Percentiles rank a stretch among this genome's conserved stretches.
Conservation (phyloP, 2,113 vertebrate genomes). For the Donacobius atricapilla region DNA sequence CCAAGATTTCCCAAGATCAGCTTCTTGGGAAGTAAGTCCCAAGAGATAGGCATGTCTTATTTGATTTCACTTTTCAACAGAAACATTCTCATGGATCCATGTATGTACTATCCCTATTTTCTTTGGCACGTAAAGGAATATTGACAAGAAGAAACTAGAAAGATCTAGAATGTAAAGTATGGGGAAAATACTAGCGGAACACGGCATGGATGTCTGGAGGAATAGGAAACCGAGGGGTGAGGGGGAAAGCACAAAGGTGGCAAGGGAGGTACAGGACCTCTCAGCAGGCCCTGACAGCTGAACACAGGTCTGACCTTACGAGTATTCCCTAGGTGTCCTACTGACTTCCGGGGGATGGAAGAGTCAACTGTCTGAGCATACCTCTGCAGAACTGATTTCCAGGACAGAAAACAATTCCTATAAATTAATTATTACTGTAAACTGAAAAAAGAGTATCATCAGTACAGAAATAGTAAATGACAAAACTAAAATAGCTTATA, state of each 20-base stretch:
- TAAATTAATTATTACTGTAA: neutral
- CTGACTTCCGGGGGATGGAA: neutral
- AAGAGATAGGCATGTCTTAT: neutral
- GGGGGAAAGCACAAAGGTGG: neutral
- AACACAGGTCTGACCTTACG: accelerated
- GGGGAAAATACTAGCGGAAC: neutral
- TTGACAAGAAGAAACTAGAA: neutral
- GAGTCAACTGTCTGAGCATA: neutral
- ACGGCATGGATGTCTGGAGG: neutral
- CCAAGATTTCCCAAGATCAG: neutral
- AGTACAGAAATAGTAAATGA: neutral
- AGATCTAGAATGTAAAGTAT: neutral
- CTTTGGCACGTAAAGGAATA: neutral
- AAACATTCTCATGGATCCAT: neutral
- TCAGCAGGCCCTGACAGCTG: neutral
- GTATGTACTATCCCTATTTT: neutral
- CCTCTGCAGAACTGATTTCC: neutral
- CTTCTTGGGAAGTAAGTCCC: neutral
- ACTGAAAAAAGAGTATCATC: neutral
- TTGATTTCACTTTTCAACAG: neutral
- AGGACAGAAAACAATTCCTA: neutral
- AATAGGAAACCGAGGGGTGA: neutral
- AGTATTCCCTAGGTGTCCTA: neutral
- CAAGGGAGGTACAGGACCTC: neutral
- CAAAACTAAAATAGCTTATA: neutral